A percentile compares a stretch with the other conserved stretches of the same genome.
Conservation (phyloP, 2,888 invertebrate genomes). For the Monopis laevigella region DNA sequence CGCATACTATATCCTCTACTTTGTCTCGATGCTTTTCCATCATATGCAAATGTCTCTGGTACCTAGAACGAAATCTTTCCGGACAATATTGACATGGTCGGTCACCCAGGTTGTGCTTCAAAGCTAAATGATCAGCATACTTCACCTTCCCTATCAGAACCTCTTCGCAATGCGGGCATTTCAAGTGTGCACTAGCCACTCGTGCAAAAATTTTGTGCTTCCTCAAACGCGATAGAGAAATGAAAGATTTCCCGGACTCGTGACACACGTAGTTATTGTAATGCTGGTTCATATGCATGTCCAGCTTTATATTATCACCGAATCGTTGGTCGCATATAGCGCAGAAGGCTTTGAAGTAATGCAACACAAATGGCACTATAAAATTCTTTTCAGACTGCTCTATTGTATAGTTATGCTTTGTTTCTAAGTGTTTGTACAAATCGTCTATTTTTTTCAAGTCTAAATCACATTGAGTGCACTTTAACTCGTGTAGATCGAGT, state of each 20-base stretch:
- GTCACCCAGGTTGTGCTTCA: background rate
- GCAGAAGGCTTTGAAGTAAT: too few species aligned
- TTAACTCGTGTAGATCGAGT: conserved; percentile 5
- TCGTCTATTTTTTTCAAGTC: background rate
- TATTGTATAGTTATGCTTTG: too few species aligned
- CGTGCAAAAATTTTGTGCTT: too few species aligned
- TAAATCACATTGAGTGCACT: conserved; percentile 1
- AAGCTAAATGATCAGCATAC: background rate
- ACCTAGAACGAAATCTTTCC: conserved; percentile 26
- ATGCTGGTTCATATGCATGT: conserved; percentile 45
- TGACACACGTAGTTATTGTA: conserved; percentile 44
- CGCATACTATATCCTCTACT: conserved; percentile 19
- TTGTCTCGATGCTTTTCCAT: conserved; percentile 29
- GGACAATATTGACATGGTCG: conserved; percentile 32
- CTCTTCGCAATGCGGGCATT: background rate
- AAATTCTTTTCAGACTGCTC: too few species aligned
- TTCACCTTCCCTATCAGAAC: background rate
- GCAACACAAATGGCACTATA: too few species aligned
- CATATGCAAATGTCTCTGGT: conserved; percentile 30
- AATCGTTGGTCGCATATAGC: too few species aligned
- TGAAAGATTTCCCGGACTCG: conserved; percentile 39
- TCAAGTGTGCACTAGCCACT: background rate
- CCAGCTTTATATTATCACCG: conserved; percentile 29
- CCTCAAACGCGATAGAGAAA: conserved; percentile 27
- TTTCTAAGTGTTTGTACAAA: too few species aligned